Conservation (phyloP, 2,797 vertebrate species). For the Myripristis jacobus region DNA sequence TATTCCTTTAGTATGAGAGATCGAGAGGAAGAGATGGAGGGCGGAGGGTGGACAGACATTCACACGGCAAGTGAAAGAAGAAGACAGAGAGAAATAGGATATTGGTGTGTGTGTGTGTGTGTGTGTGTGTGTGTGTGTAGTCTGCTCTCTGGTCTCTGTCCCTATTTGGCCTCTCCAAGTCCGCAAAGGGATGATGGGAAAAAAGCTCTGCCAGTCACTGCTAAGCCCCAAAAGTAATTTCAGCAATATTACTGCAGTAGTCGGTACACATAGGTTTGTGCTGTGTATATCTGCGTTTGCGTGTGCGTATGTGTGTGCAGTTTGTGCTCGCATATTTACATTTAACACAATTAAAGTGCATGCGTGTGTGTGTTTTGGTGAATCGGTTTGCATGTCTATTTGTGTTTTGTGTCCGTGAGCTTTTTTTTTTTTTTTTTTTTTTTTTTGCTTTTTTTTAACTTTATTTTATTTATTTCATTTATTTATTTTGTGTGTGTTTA, state of each 20-base stretch:
- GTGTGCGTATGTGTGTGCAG: background rate
- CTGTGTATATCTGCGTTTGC: background rate
- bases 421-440: background rate
- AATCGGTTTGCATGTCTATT: background rate
- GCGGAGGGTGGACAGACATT: slow-evolving; percentile 19
- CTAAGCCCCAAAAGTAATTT: slow-evolving; percentile 73
- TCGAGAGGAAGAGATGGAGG: slow-evolving; percentile 4
- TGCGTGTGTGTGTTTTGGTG: slow-evolving; percentile 10
- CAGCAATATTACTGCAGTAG: slow-evolving; percentile 57
- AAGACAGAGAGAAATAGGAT: slow-evolving; percentile 37
- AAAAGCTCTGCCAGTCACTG: slow-evolving; percentile 45
- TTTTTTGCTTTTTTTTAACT: slow-evolving; percentile 1
- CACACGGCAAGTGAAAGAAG: background rate
- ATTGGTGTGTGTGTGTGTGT: background rate
- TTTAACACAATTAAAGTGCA: background rate
- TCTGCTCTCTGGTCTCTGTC: slow-evolving; percentile 41
- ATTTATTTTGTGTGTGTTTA: slow-evolving; percentile 5
- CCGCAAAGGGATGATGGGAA: slow-evolving; percentile 40
- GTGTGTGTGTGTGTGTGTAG: slow-evolving; percentile 1
- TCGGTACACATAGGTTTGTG: slow-evolving; percentile 44
- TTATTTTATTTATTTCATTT: too few species aligned
- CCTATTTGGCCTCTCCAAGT: slow-evolving; percentile 49
- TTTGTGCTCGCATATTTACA: slow-evolving; percentile 13
- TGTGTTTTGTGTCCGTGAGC: background rate
- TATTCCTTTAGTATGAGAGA: slow-evolving; percentile 37